Base-by-base conservation (phyloP, 2,888 invertebrate species). In the Galerucella pusilla region DNA sequence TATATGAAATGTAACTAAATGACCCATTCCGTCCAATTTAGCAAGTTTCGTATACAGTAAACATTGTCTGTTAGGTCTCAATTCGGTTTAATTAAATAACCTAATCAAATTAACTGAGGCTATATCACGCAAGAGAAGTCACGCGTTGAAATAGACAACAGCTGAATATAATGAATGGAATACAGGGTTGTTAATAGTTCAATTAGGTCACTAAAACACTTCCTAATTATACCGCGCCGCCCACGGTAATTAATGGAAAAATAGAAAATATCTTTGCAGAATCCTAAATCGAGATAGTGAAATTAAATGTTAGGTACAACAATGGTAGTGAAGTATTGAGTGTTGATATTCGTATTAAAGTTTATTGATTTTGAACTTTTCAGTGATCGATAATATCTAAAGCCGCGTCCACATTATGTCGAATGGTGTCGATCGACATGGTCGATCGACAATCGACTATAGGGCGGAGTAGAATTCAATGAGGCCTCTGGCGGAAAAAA, bases 21-120 rank as follows among this genome's bases (percentile, higher is more conserved):
- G 60, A 46, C 6, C 69, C 25, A 70, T 68, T 65, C 54, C 35
- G 70, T 64, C 70, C 63, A 70, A 63, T 70, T 70, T 63, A 54
- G 63, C 63, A 70, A 70, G 42, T 70, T 70, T n/a, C 63, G 70
- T 63, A 20, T 20, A 35, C 52, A 61, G 63, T 72, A 68, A 75
- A 75, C 75, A 72, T 74, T 75, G 71, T 42, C 76, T 73, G 69
- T 76, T 75, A 63, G 71, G 28, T 71, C 76, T 59, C 71, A 79
- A 78, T 79, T 80, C 70, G 75, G 74, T 71, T 79, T 81, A 82
- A 82, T 81, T 82, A 80, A 81, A 81, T 81, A 77, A 78, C 79
- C 72, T 80, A 80, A 82, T 80, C 78, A 75, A 80, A 81, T 82
- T 82, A 81, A 68, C 49, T 77, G 68, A 59, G 60, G 75, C 75